These are phyloP conservation scores for Mus spicilegus DNA, from an alignment of 2,113 vertebrate species.

Conservation along the genomic window DNA sequence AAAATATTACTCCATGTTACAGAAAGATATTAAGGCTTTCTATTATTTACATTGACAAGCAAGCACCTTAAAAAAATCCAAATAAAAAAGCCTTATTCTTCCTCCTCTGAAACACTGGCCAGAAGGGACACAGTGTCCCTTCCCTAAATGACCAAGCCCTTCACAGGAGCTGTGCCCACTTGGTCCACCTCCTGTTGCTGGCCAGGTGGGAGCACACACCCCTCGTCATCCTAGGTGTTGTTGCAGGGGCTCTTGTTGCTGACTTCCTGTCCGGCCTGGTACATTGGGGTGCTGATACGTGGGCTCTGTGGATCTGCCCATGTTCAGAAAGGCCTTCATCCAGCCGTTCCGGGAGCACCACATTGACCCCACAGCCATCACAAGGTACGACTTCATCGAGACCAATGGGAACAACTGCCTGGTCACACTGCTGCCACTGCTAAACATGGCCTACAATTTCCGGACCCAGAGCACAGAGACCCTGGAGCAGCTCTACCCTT, in stretches of 20 bases:
- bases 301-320: conserved; percentile 97
- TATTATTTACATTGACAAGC: conserved; percentile 91
- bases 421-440: conserved; percentile 93
- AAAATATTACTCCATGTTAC: conserved; percentile 91
- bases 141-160: conserved; percentile 34
- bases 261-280: conserved; percentile 97
- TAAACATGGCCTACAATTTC: conserved; percentile 96
- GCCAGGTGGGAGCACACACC: conserved; percentile 92
- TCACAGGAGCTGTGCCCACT: conserved; percentile 77
- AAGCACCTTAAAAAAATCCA: conserved; percentile 88
- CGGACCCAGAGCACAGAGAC: conserved; percentile 92
- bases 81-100: conserved; percentile 59
- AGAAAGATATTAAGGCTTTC: conserved; percentile 92
- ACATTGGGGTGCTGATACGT: conserved; percentile 98
- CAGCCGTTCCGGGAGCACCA: conserved; percentile 98
- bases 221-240: conserved; percentile 90
- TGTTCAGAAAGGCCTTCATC: conserved; percentile 99
- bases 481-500: conserved; percentile 91
- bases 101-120: conserved; percentile 44
- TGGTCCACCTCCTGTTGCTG: conserved; percentile 93
- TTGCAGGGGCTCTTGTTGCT: conserved; percentile 94
- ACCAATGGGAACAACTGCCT: conserved; percentile 99
- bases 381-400: conserved; percentile 98
- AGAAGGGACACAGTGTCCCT: conserved; percentile 5
- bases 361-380: conserved; percentile 99